A percentile compares a stretch with the other conserved stretches of the same genome.
phyloP scores from a whole-genome alignment of 2,888 invertebrate genomes.

The Galeopsomyia nigrocyanea region DNA sequence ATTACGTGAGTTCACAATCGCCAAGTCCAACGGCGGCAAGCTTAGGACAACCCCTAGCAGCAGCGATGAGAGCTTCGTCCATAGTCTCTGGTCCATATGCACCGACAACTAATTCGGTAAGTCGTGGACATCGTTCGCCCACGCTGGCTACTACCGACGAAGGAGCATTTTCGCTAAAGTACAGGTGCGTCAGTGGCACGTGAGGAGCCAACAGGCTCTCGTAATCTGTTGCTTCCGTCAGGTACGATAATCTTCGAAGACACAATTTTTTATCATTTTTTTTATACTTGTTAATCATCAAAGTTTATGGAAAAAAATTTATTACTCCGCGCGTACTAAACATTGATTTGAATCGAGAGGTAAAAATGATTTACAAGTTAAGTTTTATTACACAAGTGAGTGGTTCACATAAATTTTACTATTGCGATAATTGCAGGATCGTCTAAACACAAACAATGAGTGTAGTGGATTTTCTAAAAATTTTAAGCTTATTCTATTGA shows the following conservation, averaged over 20 bases:
- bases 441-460: too few species aligned
- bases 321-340: too few species aligned
- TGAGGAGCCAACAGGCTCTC: slow-evolving; percentile 57
- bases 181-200: slow-evolving; percentile 64
- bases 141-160: slow-evolving; percentile 55
- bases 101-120: slow-evolving; percentile 63
- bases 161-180: slow-evolving; percentile 62
- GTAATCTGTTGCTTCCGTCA: slow-evolving; percentile 61
- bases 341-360: too few species aligned
- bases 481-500: too few species aligned
- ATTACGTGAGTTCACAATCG: slow-evolving; percentile 64
- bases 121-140: slow-evolving; percentile 59
- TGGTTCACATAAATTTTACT: too few species aligned
- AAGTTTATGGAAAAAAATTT: too few species aligned
- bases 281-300: too few species aligned
- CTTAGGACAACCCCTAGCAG: slow-evolving; percentile 60
- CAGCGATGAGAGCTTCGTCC: slow-evolving; percentile 58
- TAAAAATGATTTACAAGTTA: too few species aligned
- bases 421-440: too few species aligned
- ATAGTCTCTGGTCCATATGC: slow-evolving; percentile 59
- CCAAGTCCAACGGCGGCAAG: slow-evolving; percentile 62
- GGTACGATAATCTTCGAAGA: slow-evolving; percentile 58
- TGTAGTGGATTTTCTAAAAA: too few species aligned
- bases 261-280: neutral
- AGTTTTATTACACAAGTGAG: too few species aligned